These are phyloP conservation scores for Drosophila rhopaloa DNA, from an alignment of 1,140 invertebrate genomes.

Conservation along the genomic window DNA sequence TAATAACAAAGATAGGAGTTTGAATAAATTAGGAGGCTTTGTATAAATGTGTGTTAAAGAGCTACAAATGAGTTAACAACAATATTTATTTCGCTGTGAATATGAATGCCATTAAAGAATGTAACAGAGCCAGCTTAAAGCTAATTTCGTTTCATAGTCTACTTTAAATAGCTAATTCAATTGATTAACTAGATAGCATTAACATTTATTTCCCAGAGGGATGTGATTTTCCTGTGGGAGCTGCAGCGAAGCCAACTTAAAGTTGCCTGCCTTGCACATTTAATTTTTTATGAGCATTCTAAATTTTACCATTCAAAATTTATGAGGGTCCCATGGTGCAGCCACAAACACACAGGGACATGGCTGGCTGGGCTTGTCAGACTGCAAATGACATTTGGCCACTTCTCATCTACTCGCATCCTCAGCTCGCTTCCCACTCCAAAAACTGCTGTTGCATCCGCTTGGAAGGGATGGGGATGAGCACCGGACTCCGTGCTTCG, in stretches of 20 bases:
- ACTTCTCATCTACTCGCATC: constrained; percentile 61
- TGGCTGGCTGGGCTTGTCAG: constrained; percentile 50
- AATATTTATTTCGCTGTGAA: too few species aligned
- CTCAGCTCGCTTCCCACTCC: constrained; percentile 21
- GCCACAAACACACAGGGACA: constrained; percentile 17
- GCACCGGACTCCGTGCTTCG: background rate
- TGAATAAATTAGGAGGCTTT: constrained; percentile 2
- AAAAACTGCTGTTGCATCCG: constrained; percentile 40
- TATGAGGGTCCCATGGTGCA: constrained; percentile 45
- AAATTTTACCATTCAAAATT: constrained; percentile 35
- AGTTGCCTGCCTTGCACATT: constrained; percentile 16
- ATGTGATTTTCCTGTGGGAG: background rate
- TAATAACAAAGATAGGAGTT: background rate
- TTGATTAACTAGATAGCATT: background rate
- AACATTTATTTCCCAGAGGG: background rate
- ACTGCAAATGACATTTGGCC: constrained; percentile 81
- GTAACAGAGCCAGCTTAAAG: background rate
- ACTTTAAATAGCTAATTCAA: constrained; percentile 1
- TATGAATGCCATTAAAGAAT: too few species aligned
- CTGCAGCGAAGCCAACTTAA: constrained; percentile 2
- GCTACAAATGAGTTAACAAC: background rate
- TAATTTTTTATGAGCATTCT: constrained; percentile 36
- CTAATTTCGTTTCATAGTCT: background rate
- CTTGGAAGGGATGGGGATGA: background rate
- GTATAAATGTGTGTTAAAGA: background rate